Evolutionary conservation across 2,113 vertebrate genomes (phyloP), one percentile per base, ranked within the genome.

Genomic region (Sorex fumeus): DNA sequence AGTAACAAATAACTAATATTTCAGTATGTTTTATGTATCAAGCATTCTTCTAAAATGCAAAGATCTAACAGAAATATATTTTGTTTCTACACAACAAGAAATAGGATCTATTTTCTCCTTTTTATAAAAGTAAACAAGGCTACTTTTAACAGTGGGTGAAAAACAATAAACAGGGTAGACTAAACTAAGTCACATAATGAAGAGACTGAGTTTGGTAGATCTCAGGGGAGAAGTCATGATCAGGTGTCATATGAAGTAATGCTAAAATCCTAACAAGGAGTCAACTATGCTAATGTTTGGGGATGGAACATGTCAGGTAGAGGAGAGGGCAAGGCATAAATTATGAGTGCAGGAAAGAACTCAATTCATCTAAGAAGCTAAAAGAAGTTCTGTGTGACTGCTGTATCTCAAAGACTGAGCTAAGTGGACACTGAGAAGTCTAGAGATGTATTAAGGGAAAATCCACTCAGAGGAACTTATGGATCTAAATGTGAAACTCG

Each of bases 131-230:
- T 11, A 12, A 7, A 32, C 0, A 27, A 2, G 0, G 32, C 1
- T 75, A 70, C 47, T 5, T 60, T 81, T 34, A 85, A 16, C 28
- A 25, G 11, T 34, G 34, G 30, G 25, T 32, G n/a, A 16, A n/a
- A 69, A 32, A 28, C 28, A 80, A 80, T 6, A 85, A 1, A 66
- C 12, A 60, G 57, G 34, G 21, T 13, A 90, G 19, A 53, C 7
- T 79, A 79, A 62, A 50, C 64, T 75, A 75, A 60, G 62, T 62
- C 19, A 9, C 32, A 53, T 85, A 43, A 91, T 50, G 36, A 90
- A 83, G 67, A 60, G 19, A 53, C 6, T 18, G 4, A 5, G 18
- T 86, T 32, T 53, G 36, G 81, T 67, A 40, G n/a, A 62, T 53
- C 30, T 90, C 3, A 32, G 10, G 27, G 11, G 84, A 88, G 27